Conservation (phyloP, 2,113 vertebrate species). For the Platysteira castanea region DNA sequence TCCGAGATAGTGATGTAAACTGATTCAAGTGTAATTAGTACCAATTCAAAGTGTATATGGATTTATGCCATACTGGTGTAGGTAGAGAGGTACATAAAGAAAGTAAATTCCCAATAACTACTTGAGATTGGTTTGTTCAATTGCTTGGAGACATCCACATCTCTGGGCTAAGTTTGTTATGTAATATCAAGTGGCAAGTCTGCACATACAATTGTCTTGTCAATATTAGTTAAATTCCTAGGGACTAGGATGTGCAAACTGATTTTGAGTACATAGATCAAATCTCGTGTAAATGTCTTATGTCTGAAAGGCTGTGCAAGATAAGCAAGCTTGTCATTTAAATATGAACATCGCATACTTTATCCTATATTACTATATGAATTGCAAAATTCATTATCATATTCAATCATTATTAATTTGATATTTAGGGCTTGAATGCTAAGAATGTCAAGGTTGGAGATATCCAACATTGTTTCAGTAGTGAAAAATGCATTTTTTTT, state of each 20-base stretch:
- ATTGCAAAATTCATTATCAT: not conserved
- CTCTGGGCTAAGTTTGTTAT: not conserved
- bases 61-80: not conserved
- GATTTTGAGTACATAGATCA: not conserved
- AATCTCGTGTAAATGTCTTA: not conserved
- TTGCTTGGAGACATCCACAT: not conserved
- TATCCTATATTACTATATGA: not conserved
- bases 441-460: not conserved
- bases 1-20: not conserved
- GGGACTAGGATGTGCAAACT: not conserved
- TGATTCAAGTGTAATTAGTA: not conserved
- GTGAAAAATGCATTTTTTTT: not conserved
- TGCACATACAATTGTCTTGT: not conserved
- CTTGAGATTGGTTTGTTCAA: not conserved
- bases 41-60: not conserved
- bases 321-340: not conserved
- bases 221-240: not conserved
- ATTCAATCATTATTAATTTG: not conserved
- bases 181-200: not conserved
- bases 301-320: not conserved
- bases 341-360: not conserved
- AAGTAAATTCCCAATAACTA: not conserved
- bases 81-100: not conserved
- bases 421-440: not conserved
- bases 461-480: not conserved